These are phyloP conservation scores for Hecatera dysodea DNA, from an alignment of 2,888 invertebrate species.

Conservation along the genomic window DNA sequence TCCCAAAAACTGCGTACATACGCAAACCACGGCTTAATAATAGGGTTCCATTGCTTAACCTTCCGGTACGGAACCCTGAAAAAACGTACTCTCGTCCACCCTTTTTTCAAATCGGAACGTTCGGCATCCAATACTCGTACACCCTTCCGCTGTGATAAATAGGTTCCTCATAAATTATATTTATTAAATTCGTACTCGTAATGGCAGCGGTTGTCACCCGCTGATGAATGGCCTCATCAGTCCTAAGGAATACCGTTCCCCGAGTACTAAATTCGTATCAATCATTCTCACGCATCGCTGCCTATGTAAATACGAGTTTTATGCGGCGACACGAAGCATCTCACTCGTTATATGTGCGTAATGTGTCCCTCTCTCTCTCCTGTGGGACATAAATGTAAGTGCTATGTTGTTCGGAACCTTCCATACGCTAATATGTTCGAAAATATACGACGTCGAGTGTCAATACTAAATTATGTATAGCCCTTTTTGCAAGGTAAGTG, in stretches of 20 bases:
- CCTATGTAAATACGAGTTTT: conserved; percentile 82
- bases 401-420: conserved; percentile 47
- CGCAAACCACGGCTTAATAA: conserved; percentile 38
- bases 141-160: conserved; percentile 65
- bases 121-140: conserved; percentile 54
- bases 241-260: conserved; percentile 69
- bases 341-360: conserved; percentile 58
- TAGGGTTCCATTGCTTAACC: too few relatives aligned
- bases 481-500: conserved; percentile 45
- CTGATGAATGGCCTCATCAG: conserved; percentile 86
- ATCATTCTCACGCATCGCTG: conserved; percentile 84
- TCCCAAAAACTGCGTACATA: conserved; percentile 17
- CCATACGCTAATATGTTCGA: conserved; percentile 51
- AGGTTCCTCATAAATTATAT: conserved; percentile 71
- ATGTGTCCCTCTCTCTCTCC: too few relatives aligned
- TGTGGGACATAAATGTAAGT: conserved; percentile 61
- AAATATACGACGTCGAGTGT: conserved; percentile 39
- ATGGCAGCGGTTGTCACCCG: conserved; percentile 74
- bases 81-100: conserved; percentile 15
- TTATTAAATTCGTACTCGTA: conserved; percentile 78
- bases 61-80: too few relatives aligned
- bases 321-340: conserved; percentile 70
- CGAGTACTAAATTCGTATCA: conserved; percentile 80
- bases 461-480: conserved; percentile 51
- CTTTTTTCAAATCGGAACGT: conserved; percentile 56